Evolutionary conservation across 2,113 vertebrate species (phyloP).

Genomic region (Lates calcarifer): DNA sequence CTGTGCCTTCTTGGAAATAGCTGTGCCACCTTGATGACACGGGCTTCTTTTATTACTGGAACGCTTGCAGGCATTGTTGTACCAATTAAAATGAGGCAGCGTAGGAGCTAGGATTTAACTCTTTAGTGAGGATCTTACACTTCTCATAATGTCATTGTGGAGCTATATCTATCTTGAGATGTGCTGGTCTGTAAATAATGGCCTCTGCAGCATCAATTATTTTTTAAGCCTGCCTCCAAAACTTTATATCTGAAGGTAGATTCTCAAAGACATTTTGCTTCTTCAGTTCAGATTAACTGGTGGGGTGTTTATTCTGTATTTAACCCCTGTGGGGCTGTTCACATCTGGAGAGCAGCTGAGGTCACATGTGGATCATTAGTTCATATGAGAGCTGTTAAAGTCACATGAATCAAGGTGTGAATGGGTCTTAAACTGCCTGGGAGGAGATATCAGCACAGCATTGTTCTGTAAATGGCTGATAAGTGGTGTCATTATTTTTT

Average conservation of each 20-base stretch:
- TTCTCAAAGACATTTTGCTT: not conserved
- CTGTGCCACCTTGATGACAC: not conserved
- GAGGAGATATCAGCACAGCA: not conserved
- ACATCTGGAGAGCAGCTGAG: not conserved
- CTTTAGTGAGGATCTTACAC: not conserved
- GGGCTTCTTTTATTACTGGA: not conserved
- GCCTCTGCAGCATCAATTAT: too few relatives aligned
- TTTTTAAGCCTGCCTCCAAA: too few relatives aligned
- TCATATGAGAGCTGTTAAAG: not conserved
- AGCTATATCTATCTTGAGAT: too few relatives aligned
- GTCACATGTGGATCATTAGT: conserved; percentile 17
- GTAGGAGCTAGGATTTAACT: not conserved
- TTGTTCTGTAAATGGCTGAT: not conserved
- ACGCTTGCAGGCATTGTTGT: not conserved
- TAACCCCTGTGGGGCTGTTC: not conserved
- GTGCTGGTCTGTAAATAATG: too few relatives aligned
- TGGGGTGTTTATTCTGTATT: not conserved
- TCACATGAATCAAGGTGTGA: not conserved
- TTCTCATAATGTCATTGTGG: not conserved
- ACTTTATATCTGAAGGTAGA: not conserved
- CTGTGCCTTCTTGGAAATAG: conserved; percentile 5
- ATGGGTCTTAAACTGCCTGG: conserved; percentile 1
- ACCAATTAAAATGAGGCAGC: not conserved
- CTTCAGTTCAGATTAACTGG: not conserved
- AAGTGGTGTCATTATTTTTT: not conserved